Evolutionary conservation across 2,888 invertebrate species (phyloP).

Genomic region (Allolobophora icterica): DNA sequence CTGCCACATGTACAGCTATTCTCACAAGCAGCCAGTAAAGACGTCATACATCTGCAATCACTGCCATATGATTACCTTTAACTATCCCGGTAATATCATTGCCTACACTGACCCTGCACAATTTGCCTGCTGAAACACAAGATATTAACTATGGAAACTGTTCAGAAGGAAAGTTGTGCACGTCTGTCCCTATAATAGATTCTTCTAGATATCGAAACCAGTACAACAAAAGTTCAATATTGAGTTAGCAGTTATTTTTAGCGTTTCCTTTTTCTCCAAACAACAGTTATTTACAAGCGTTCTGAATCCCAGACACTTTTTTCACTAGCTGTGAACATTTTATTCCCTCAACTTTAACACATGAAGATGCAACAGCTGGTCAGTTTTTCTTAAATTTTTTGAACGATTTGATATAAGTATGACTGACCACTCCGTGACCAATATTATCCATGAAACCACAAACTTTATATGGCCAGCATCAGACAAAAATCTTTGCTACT

Average conservation of each 20-base stretch:
- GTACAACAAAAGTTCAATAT: neutral
- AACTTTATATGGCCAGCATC: neutral
- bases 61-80: too few relatives aligned
- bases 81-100: too few relatives aligned
- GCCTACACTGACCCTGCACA: neutral
- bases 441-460: neutral
- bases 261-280: neutral
- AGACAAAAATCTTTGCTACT: neutral
- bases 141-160: neutral
- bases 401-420: neutral
- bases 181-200: neutral
- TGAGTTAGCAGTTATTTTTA: conserved; percentile 9
- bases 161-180: neutral
- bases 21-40: too few relatives aligned
- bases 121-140: neutral
- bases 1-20: too few relatives aligned
- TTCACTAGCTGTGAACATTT: neutral
- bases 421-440: neutral
- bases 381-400: neutral
- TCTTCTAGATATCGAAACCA: neutral
- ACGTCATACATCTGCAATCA: too few relatives aligned
- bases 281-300: neutral
- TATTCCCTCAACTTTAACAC: neutral
- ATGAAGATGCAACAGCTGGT: neutral
- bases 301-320: neutral